These are phyloP conservation scores for Acleris sparsana DNA, from an alignment of 2,888 invertebrate species.

Conservation along the genomic window DNA sequence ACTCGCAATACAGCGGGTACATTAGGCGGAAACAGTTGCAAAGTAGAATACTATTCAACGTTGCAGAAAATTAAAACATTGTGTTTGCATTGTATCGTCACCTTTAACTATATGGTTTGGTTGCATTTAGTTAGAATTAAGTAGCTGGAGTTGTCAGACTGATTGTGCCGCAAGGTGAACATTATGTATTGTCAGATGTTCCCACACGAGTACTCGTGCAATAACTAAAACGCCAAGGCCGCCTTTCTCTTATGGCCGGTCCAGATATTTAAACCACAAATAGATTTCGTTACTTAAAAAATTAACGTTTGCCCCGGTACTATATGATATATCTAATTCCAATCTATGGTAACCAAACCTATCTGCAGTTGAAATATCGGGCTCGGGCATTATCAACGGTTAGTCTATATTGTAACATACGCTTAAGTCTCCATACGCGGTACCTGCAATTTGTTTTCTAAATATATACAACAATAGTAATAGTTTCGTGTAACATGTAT, in stretches of 20 bases:
- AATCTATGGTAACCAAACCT: too few species aligned
- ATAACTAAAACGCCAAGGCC: constrained; percentile 20
- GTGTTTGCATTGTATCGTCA: too few species aligned
- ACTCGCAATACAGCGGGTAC: too few species aligned
- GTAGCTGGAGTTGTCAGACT: background rate
- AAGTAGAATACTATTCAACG: too few species aligned
- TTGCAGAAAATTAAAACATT: too few species aligned
- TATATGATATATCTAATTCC: too few species aligned
- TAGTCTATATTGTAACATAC: constrained; percentile 59
- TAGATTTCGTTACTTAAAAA: too few species aligned
- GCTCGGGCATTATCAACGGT: background rate
- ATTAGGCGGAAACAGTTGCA: too few species aligned
- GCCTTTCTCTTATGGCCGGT: constrained; percentile 19
- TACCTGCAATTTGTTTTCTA: constrained; percentile 76
- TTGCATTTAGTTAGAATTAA: background rate
- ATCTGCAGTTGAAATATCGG: too few species aligned
- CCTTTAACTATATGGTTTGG: too few species aligned
- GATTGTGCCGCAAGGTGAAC: background rate
- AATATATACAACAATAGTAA: constrained; percentile 70
- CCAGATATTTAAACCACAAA: too few species aligned
- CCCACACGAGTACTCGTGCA: constrained; percentile 9
- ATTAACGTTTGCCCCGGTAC: too few species aligned
- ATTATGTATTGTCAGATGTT: constrained; percentile 11
- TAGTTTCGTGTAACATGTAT: constrained; percentile 64
- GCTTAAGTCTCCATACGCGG: constrained; percentile 73